Conservation (phyloP, 2,113 vertebrate genomes). For the Narcine bancroftii region DNA sequence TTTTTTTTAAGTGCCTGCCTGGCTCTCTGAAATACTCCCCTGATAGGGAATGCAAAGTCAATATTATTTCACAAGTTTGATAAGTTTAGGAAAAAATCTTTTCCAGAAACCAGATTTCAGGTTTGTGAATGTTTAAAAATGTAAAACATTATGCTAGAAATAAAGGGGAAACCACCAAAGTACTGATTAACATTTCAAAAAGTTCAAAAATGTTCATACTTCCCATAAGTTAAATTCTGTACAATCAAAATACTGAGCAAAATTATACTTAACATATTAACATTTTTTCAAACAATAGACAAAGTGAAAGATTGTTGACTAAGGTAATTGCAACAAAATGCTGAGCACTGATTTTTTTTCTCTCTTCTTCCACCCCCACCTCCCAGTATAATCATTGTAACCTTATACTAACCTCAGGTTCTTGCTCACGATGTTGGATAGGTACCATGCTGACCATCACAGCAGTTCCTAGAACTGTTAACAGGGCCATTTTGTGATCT, state of each 20-base stretch:
- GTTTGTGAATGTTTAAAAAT: neutral
- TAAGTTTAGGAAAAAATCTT: neutral
- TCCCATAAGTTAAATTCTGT: too few relatives aligned
- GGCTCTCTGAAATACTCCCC: neutral
- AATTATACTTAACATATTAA: too few relatives aligned
- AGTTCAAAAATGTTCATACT: neutral
- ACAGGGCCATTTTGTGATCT: slow-evolving; percentile 79
- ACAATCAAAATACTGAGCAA: neutral
- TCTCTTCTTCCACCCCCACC: neutral
- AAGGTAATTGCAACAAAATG: slow-evolving; percentile 24
- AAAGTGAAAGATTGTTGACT: neutral
- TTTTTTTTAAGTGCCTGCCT: neutral
- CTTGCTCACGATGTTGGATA: slow-evolving; percentile 68
- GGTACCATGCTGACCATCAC: slow-evolving; percentile 70
- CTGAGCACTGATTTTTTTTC: slow-evolving; percentile 4
- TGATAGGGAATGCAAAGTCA: neutral
- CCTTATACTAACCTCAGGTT: slow-evolving; percentile 68
- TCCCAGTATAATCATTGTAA: neutral
- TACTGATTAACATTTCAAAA: neutral
- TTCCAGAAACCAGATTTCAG: neutral
- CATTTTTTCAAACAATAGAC: neutral
- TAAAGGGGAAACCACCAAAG: neutral
- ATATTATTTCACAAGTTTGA: neutral
- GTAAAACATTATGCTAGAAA: neutral
- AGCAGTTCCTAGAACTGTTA: slow-evolving; percentile 75